phyloP scores from a whole-genome alignment of 2,888 invertebrate genomes.

The Litoditis marina region DNA sequence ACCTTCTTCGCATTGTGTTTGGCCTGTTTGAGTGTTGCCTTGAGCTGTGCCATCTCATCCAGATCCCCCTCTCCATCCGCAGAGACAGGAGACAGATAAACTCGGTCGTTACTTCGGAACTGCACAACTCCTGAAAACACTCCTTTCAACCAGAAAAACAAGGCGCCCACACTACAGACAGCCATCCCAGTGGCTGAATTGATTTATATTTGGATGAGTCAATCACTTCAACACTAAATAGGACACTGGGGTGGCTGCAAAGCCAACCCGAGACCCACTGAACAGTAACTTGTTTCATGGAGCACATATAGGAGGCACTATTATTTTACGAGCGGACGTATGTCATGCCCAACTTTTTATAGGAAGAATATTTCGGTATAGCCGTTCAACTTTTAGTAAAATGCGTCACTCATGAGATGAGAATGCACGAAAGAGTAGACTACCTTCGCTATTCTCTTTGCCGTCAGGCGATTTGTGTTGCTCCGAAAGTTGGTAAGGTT shows the following conservation, averaged over 20 bases:
- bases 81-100: constrained; percentile 8
- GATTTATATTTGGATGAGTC: too few species aligned
- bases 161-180: too few species aligned
- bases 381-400: background rate
- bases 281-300: too few species aligned
- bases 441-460: constrained; percentile 9
- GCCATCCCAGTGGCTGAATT: too few species aligned
- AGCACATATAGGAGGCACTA: too few species aligned
- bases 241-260: too few species aligned
- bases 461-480: background rate
- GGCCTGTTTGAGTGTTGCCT: constrained; percentile 3
- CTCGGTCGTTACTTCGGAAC: constrained; percentile 4
- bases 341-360: too few species aligned
- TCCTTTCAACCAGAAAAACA: too few species aligned
- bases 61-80: constrained; percentile 9
- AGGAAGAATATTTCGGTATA: background rate
- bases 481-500: constrained; percentile 15
- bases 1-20: constrained; percentile 13
- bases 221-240: too few species aligned
- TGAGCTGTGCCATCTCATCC: constrained; percentile 8
- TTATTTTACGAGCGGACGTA: too few species aligned
- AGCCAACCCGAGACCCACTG: too few species aligned
- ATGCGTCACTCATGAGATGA: background rate
- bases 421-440: background rate
- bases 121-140: constrained; percentile 10